Percentiles rank a stretch among this genome's conserved stretches.
Conservation (phyloP, 2,888 invertebrate species). For the Scrobipalpa atriplicella region DNA sequence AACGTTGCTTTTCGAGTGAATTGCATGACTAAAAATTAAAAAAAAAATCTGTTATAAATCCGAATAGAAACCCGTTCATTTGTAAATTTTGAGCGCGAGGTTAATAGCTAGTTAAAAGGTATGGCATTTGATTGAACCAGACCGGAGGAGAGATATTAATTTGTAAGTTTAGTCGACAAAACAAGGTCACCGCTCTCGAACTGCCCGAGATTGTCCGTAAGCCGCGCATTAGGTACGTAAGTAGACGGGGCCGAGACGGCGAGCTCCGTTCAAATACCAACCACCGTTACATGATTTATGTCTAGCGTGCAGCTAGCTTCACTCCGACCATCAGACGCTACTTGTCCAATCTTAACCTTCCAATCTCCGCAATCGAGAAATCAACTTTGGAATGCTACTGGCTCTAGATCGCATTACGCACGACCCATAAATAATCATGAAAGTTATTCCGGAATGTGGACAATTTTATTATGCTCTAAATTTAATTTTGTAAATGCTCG, state of each 20-base stretch:
- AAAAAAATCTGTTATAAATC: background rate
- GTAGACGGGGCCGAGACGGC: conserved; percentile 62
- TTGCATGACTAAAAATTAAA: conserved; percentile 7
- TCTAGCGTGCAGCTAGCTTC: conserved; percentile 34
- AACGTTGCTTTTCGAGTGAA: conserved; percentile 22
- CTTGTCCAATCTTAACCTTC: conserved; percentile 22
- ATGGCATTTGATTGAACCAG: conserved; percentile 10
- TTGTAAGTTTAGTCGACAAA: conserved; percentile 26
- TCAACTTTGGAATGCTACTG: conserved; percentile 38
- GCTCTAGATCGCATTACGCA: conserved; percentile 29
- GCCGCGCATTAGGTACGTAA: conserved; percentile 48
- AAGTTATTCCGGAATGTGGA: conserved; percentile 36
- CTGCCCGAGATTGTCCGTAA: conserved; percentile 46
- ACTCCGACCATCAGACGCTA: conserved; percentile 19
- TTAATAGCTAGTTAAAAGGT: conserved; percentile 9
- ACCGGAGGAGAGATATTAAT: background rate
- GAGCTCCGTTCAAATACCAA: conserved; percentile 51
- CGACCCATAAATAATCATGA: conserved; percentile 35
- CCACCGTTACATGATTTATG: conserved; percentile 55
- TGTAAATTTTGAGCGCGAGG: conserved; percentile 11
- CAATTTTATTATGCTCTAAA: conserved; percentile 48
- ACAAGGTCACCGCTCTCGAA: conserved; percentile 46
- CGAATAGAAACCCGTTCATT: conserved; percentile 15
- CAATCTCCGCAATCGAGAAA: conserved; percentile 41
- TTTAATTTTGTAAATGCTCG: conserved; percentile 52